phyloP scores from a whole-genome alignment of 2,113 vertebrate species.

The Oenanthe melanoleuca region DNA sequence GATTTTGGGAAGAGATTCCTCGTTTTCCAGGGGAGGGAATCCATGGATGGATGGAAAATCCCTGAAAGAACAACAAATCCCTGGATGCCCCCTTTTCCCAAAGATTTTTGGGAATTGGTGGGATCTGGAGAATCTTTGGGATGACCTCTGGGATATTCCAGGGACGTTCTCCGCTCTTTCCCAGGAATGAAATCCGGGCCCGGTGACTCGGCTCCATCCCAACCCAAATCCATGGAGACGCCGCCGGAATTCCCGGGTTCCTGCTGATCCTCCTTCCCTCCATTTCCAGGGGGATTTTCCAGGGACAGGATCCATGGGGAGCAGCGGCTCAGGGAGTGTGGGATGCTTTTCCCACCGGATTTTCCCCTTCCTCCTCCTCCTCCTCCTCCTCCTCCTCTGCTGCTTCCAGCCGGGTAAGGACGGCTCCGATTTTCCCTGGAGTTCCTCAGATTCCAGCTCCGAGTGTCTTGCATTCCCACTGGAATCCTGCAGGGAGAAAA shows the following conservation, averaged over 20 bases:
- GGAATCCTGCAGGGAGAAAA: not conserved
- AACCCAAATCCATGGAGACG: not conserved
- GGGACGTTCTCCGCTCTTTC: not conserved
- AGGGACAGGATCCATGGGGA: not conserved
- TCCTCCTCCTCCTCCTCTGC: no score
- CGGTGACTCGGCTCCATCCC: no score
- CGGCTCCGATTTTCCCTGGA: not conserved
- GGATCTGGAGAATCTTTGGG: no score
- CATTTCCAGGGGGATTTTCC: not conserved
- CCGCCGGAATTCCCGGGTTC: not conserved
- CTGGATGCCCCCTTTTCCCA: not conserved
- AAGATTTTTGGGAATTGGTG: no score
- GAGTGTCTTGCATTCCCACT: not conserved
- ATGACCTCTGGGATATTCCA: not conserved
- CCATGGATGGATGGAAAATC: no score
- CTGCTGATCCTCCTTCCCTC: not conserved
- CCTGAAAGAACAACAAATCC: not conserved
- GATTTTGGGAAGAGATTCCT: not conserved
- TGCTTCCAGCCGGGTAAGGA: not conserved
- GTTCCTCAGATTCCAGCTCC: not conserved
- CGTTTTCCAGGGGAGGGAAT: not conserved
- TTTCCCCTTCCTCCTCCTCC: not conserved
- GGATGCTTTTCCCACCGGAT: not conserved
- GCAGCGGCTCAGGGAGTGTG: no score
- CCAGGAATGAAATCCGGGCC: not conserved